Evolutionary conservation across 2,797 vertebrate genomes (phyloP), one percentile per base, ranked within the genome.

Genomic region (Poecile montanus): DNA sequence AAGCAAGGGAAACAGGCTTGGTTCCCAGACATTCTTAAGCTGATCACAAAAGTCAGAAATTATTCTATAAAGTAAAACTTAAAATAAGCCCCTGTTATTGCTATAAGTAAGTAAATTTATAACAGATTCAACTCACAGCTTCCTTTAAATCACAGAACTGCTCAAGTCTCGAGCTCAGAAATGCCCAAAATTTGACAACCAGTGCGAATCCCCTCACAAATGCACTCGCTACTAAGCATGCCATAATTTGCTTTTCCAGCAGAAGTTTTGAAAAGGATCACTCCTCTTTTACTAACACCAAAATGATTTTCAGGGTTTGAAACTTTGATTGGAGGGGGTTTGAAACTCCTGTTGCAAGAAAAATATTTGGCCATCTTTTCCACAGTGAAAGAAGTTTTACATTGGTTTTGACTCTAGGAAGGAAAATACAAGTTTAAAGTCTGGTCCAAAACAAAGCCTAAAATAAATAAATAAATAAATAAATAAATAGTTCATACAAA

Each of bases 11-110:
- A 93, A 40, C 25, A 68, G 34, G 47, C 29, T 84, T 38, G 47
- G 6, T 87, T 92, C 47, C 50, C 75, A 90, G 77, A 32, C 75
- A 63, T 71, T 58, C 86, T 79, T 30, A 67, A 82, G 40, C 25
- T 83, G 71, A 75, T 88, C 85, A 61, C 60, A 78, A 88, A 91
- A 95, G 74, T 84, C 44, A 92, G 63, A 94, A 82, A 91, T 84
- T 26, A 92, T 71, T 93, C 60, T 74, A 15, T 16, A 38, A 71
- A 57, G 32, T 13, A 34, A 78, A 89, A 70, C 9, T 12, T 48
- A 36, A 85, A 40, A 20, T 20, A 91, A 61, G 40, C 13, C 10
- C 13, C 34, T 4, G 2, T 10, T 80, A 13, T 13, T 80, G 23
- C 45, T 68, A 0, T 47, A 68, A 91, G 66, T 23, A 36, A 32